A percentile compares a stretch with the other conserved stretches of the same genome.
These are phyloP conservation scores for Brienomyrus longianalis DNA, from an alignment of 2,113 vertebrate genomes.

Conservation along the genomic window DNA sequence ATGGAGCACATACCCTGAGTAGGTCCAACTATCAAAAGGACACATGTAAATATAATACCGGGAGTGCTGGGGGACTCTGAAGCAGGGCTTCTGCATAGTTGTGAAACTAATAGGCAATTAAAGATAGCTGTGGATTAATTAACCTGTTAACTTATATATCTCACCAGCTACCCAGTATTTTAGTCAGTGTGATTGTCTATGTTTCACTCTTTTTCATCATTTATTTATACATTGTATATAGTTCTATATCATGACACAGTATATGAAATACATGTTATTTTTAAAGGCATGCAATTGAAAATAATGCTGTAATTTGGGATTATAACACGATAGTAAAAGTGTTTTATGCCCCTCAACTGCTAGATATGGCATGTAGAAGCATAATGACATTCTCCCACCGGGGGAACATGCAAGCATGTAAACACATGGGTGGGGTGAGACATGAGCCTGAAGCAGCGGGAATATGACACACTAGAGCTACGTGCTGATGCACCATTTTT, in stretches of 20 bases:
- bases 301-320: not conserved
- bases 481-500: not conserved
- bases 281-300: not conserved
- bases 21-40: not conserved
- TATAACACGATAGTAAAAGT: not conserved
- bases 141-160: not conserved
- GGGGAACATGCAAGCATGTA: not conserved
- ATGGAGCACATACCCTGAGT: not conserved
- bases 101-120: not conserved
- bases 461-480: not conserved
- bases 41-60: not conserved
- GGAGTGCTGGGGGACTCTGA: not conserved
- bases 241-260: not conserved
- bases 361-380: not conserved
- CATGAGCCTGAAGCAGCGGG: not conserved
- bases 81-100: not conserved
- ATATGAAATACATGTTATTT: not conserved
- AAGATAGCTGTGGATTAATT: not conserved
- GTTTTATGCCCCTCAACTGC: not conserved
- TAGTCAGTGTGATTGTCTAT: not conserved
- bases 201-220: not conserved
- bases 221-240: not conserved
- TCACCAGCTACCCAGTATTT: not conserved
- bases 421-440: not conserved
- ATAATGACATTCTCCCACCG: not conserved